Conservation (phyloP, 2,797 vertebrate genomes). For the Rhinogobio ventralis region DNA sequence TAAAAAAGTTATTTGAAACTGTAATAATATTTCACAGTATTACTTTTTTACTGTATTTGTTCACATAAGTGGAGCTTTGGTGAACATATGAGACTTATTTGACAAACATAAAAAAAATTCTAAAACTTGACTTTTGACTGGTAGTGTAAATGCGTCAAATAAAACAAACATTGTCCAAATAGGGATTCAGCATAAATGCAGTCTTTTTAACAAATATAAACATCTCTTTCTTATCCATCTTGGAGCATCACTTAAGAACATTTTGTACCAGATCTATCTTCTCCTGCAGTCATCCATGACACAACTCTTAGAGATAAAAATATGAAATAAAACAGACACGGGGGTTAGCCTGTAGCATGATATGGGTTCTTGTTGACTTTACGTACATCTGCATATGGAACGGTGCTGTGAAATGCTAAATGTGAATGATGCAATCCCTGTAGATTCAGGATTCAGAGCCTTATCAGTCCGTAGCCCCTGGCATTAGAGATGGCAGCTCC, state of each 20-base stretch:
- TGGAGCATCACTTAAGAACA: neutral
- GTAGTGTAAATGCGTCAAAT: neutral
- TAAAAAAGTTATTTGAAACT: neutral
- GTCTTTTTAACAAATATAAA: neutral
- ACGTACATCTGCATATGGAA: slow-evolving; percentile 26
- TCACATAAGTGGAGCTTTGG: neutral
- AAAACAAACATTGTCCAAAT: neutral
- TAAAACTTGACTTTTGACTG: neutral
- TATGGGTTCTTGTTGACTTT: slow-evolving; percentile 40
- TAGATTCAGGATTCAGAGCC: slow-evolving; percentile 6
- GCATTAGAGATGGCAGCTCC: slow-evolving; percentile 50
- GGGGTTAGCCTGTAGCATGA: slow-evolving; percentile 23
- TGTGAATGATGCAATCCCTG: slow-evolving; percentile 38
- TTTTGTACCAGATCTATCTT: neutral
- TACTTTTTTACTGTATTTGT: neutral
- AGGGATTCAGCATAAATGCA: neutral
- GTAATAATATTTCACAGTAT: neutral
- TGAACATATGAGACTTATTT: neutral
- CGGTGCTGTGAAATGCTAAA: slow-evolving; percentile 3
- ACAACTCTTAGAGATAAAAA: slow-evolving; percentile 6
- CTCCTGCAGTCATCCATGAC: neutral
- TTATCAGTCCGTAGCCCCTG: slow-evolving; percentile 51
- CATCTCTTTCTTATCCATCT: neutral
- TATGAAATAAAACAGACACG: slow-evolving; percentile 26
- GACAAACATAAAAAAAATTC: neutral